Conservation (phyloP, 2,888 invertebrate genomes). For the Synergus gifuensis region DNA sequence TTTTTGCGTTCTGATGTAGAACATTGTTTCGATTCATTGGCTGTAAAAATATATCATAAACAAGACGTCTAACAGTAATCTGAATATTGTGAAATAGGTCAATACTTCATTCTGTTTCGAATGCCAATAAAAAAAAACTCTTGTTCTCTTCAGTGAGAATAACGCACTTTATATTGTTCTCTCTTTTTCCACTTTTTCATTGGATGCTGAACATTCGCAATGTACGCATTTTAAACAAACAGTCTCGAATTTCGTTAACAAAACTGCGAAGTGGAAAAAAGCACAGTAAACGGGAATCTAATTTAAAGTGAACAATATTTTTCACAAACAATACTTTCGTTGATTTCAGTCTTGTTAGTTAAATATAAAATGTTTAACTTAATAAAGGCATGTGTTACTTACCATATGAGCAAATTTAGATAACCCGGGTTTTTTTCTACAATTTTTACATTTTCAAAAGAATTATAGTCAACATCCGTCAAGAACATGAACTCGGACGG, state of each 20-base stretch:
- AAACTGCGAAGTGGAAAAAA: not conserved
- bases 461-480: too few relatives aligned
- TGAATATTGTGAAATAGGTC: not conserved
- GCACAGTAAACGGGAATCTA: too few relatives aligned
- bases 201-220: not conserved
- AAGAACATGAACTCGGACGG: too few relatives aligned
- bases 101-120: not conserved
- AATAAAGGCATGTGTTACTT: too few relatives aligned
- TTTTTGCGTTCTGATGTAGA: not conserved
- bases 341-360: too few relatives aligned
- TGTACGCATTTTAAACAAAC: not conserved
- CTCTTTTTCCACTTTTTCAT: not conserved
- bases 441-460: too few relatives aligned
- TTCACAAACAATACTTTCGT: too few relatives aligned
- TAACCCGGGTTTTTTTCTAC: too few relatives aligned
- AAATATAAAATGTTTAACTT: too few relatives aligned
- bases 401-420: too few relatives aligned
- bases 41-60: not conserved
- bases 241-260: not conserved
- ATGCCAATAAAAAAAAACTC: not conserved
- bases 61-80: not conserved
- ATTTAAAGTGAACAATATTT: too few relatives aligned
- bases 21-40: not conserved
- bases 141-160: not conserved
- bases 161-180: not conserved